These are phyloP conservation scores for Carpatolechia fugitivella DNA, from an alignment of 2,888 invertebrate genomes.

Conservation along the genomic window DNA sequence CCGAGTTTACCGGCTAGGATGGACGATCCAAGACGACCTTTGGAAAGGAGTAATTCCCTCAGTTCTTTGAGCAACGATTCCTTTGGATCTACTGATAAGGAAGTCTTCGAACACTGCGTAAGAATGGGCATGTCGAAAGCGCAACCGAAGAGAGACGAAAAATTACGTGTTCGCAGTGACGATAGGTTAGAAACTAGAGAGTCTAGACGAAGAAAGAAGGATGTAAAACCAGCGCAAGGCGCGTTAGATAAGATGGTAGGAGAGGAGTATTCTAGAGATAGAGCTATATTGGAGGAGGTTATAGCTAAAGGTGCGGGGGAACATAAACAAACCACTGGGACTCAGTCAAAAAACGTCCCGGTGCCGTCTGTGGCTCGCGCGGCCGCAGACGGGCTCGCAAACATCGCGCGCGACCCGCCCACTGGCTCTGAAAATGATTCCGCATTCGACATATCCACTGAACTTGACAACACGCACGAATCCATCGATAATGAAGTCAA, in stretches of 20 bases:
- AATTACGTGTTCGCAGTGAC: conserved; percentile 43
- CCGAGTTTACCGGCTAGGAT: conserved; percentile 44
- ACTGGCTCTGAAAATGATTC: conserved; percentile 69
- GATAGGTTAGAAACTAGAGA: conserved; percentile 34
- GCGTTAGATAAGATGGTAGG: conserved; percentile 49
- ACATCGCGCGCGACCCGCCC: conserved; percentile 52
- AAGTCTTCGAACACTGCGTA: conserved; percentile 88
- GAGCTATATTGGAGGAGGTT: conserved; percentile 80
- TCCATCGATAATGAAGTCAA: conserved; percentile 3
- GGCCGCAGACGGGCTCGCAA: conserved; percentile 66
- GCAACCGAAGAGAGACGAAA: conserved; percentile 30
- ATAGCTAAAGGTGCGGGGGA: conserved; percentile 79
- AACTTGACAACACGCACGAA: conserved; percentile 17
- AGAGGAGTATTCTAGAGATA: conserved; percentile 46
- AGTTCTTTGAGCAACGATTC: conserved; percentile 73
- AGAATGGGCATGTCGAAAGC: conserved; percentile 83
- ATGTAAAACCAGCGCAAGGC: conserved; percentile 24
- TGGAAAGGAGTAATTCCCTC: conserved; percentile 50
- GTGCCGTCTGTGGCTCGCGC: conserved; percentile 85
- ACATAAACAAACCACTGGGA: no score
- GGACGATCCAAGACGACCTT: conserved; percentile 31
- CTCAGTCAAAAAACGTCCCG: conserved; percentile 84
- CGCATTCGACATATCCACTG: conserved; percentile 23
- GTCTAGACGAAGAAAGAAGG: conserved; percentile 10
- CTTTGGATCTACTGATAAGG: conserved; percentile 81